Percentiles rank a stretch among this genome's conserved stretches.
phyloP scores from a whole-genome alignment of 2,888 invertebrate species.

The Caenorhabditis panamensis region DNA sequence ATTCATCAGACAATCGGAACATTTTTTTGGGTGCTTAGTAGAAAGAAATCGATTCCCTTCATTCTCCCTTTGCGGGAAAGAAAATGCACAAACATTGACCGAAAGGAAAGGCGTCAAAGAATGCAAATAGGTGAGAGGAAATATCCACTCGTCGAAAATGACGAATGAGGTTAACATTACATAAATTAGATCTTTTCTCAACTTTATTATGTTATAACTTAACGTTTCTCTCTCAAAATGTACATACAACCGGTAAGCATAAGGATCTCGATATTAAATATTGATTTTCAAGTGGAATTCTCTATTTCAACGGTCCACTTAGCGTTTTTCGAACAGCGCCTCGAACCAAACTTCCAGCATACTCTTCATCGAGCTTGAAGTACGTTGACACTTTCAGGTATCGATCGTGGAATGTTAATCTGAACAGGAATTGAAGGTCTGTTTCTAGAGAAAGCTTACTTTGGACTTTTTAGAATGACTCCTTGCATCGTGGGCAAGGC shows the following conservation, averaged over 20 bases:
- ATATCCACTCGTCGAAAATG: no score
- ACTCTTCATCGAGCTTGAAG: conserved; percentile 80
- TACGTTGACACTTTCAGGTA: conserved; percentile 79
- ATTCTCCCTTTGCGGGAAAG: neutral
- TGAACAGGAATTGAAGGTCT: conserved; percentile 48
- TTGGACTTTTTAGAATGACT: conserved; percentile 79
- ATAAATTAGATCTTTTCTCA: neutral
- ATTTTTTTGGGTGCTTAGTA: no score
- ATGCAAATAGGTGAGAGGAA: conserved; percentile 7
- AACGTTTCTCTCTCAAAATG: conserved; percentile 19
- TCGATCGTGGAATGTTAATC: conserved; percentile 79
- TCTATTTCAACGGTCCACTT: conserved; percentile 33
- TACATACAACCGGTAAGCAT: conserved; percentile 55
- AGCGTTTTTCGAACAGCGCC: conserved; percentile 79
- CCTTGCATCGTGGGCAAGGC: conserved; percentile 79
- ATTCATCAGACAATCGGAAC: no score
- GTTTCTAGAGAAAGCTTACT: no score
- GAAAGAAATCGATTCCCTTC: no score
- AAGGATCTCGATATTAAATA: neutral
- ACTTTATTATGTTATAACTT: neutral
- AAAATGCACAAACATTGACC: conserved; percentile 11
- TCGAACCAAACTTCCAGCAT: conserved; percentile 77
- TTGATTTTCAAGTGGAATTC: neutral
- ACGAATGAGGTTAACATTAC: no score
- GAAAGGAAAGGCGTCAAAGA: neutral